phyloP scores from a whole-genome alignment of 1,140 invertebrate species.

The Drosophila suzukii region DNA sequence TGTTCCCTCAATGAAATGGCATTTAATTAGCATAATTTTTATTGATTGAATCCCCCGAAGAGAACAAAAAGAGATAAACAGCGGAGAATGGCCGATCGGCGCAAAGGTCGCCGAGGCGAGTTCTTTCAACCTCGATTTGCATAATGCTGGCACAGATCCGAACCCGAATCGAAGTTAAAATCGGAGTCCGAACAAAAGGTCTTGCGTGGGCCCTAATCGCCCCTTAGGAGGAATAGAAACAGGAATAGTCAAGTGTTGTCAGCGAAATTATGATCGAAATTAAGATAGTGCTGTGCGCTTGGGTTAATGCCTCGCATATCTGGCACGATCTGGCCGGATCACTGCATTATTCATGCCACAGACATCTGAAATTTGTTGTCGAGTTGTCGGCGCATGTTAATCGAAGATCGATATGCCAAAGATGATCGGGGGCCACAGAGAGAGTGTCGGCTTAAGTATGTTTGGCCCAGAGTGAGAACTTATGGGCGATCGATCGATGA shows the following conservation, averaged over 20 bases:
- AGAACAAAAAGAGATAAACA: conserved; percentile 29
- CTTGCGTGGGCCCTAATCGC: conserved; percentile 75
- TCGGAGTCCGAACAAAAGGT: conserved; percentile 41
- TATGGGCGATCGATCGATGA: conserved; percentile 41
- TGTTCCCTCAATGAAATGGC: conserved; percentile 82
- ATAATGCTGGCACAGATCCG: conserved; percentile 69
- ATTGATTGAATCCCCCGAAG: conserved; percentile 65
- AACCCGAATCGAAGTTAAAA: conserved; percentile 18
- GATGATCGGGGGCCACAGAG: conserved; percentile 22
- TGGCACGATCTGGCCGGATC: conserved; percentile 55
- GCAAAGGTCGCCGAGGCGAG: conserved; percentile 57
- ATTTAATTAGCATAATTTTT: conserved; percentile 83
- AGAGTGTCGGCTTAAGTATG: conserved; percentile 59
- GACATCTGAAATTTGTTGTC: conserved; percentile 42
- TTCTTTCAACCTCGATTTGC: conserved; percentile 79
- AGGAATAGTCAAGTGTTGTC: conserved; percentile 63
- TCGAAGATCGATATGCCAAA: conserved; percentile 48
- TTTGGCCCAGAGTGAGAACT: conserved; percentile 33
- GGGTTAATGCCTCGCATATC: conserved; percentile 39
- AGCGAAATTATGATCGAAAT: conserved; percentile 81
- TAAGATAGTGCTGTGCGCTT: conserved; percentile 59
- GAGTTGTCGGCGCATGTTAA: conserved; percentile 57
- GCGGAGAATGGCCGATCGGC: too few relatives aligned
- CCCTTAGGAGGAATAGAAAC: conserved; percentile 8
- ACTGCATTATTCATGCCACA: conserved; percentile 71